These are phyloP conservation scores for Buceros bicornis DNA, from an alignment of 2,797 vertebrate species.

Conservation along the genomic window DNA sequence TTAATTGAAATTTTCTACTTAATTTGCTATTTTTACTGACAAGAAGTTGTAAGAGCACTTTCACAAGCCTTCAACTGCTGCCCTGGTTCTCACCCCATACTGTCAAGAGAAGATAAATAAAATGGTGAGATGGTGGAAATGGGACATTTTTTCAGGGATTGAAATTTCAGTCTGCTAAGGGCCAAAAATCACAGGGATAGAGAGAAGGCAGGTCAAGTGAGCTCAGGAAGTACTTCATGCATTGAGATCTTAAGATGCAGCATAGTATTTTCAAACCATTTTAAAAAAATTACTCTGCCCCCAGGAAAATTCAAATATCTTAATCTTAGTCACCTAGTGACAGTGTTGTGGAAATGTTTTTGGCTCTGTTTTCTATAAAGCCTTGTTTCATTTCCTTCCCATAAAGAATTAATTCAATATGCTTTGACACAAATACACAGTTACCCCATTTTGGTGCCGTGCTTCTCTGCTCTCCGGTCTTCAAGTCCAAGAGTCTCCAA, in stretches of 20 bases:
- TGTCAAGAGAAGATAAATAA: neutral
- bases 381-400: neutral
- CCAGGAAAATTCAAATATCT: neutral
- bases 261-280: neutral
- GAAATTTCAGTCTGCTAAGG: neutral
- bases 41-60: neutral
- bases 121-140: neutral
- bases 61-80: neutral
- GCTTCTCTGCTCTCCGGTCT: neutral
- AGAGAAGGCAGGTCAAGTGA: neutral
- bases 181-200: conserved; percentile 4
- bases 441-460: neutral
- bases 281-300: neutral
- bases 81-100: neutral
- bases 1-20: neutral
- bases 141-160: neutral
- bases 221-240: neutral
- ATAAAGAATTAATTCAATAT: conserved; percentile 17
- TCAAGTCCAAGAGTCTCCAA: neutral
- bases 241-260: neutral
- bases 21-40: neutral
- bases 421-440: conserved; percentile 19
- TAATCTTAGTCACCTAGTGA: neutral
- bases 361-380: neutral
- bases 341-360: neutral